Evolutionary conservation across 1,140 invertebrate genomes (phyloP), one percentile per base, ranked within the genome.

Genomic region (silkworm (Bombyx mori)): DNA sequence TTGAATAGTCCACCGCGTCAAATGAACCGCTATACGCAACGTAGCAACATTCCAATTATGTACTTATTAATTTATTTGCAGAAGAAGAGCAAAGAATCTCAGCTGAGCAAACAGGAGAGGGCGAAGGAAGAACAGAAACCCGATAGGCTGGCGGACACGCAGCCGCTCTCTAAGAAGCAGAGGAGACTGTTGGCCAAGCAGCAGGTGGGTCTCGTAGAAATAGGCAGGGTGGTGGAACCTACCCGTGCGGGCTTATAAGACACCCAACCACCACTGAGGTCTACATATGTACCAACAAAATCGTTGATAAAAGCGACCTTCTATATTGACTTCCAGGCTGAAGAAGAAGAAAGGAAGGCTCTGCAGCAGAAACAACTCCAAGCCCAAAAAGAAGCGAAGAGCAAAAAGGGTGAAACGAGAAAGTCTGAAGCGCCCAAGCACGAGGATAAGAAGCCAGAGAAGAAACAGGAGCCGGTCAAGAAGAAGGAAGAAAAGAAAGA

Each of bases 291-390:
- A 35, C 26, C 4, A 35, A 35, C 26, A 35, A 5, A 35, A 35
- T 35, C 4, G 26, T 47, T n/a, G 3, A 48, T 42, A 35, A 10
- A 42, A 42, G 10, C 8, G 4, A 12, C 22, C 7, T 9, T 47
- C 3, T 49, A 10, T 1, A 7, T 42, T 56, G 7, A 35, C 8
- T 55, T 62, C 10, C 51, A 86, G 82, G 81, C 77, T 8, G 80
- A 86, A 60, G 81, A 83, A 64, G 82, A 86, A 63, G 78, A 82
- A 42, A 73, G 58, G 44, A 73, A 68, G 53, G 72, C 68, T 52
- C 73, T 76, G 43, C 69, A 75, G 26, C 56, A 64, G 43, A 71
- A 69, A 52, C 71, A 69, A 54, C 73, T 75, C 44, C 69, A 75
- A 18, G 26, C 26, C 26, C 56, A 64, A 55, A 58, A 65, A 50